Percentiles rank a stretch among this genome's conserved stretches.
Conservation (phyloP, 2,113 vertebrate species). For the Actinemys pallida region DNA sequence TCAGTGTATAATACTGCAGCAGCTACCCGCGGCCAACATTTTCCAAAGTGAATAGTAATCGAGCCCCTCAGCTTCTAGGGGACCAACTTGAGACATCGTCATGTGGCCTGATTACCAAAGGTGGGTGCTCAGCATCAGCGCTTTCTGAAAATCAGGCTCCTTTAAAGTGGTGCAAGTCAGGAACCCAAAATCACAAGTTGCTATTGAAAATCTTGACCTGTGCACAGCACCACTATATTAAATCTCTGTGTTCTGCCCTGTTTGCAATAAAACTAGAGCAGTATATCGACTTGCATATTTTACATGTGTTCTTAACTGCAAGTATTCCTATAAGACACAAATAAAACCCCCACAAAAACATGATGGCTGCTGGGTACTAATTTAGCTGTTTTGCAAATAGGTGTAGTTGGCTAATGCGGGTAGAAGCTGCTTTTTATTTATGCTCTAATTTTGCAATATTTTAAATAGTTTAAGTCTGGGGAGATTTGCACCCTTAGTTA, state of each 20-base stretch:
- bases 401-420: not conserved
- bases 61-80: not conserved
- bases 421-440: not conserved
- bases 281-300: not conserved
- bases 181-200: fast-evolving
- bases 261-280: not conserved
- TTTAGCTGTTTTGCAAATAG: not conserved
- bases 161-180: not conserved
- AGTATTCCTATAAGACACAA: not conserved
- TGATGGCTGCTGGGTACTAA: fast-evolving
- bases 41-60: not conserved
- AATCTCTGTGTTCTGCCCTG: not conserved
- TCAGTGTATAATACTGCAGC: not conserved
- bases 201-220: fast-evolving
- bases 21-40: not conserved
- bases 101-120: not conserved
- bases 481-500: not conserved
- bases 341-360: fast-evolving
- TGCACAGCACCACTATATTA: fast-evolving
- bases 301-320: too few species aligned
- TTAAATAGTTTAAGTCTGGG: not conserved
- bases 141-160: fast-evolving
- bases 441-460: not conserved
- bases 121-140: fast-evolving
- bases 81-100: fast-evolving